These are phyloP conservation scores for Onychomys torridus DNA, from an alignment of 2,797 vertebrate species.

Conservation along the genomic window DNA sequence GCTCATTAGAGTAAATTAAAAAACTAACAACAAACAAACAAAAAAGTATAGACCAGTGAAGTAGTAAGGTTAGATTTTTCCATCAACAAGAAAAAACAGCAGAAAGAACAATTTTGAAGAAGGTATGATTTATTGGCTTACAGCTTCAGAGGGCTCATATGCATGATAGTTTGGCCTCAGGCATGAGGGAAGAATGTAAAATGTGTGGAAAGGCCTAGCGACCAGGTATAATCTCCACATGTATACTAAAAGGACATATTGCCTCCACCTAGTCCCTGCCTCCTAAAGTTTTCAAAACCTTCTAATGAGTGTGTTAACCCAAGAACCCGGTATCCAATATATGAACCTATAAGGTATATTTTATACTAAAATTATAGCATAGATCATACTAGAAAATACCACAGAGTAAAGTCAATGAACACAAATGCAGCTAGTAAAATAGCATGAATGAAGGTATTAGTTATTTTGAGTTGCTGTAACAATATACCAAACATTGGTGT, in stretches of 20 bases:
- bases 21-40: not conserved
- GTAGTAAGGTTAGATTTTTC: not conserved
- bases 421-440: not conserved
- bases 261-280: not conserved
- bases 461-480: not conserved
- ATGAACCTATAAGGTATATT: not conserved
- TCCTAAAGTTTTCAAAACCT: not conserved
- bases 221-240: not conserved
- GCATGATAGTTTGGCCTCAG: fast-evolving
- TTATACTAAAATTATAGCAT: not conserved
- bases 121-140: not conserved
- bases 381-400: not conserved
- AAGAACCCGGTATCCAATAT: not conserved
- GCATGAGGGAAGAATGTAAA: not conserved
- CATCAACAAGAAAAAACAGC: not conserved
- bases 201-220: not conserved
- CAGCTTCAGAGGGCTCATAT: not conserved
- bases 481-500: not conserved
- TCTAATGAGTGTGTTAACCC: too few relatives aligned
- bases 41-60: not conserved
- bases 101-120: not conserved
- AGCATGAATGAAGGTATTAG: not conserved
- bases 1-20: not conserved
- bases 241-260: too few relatives aligned
- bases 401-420: not conserved